phyloP scores from a whole-genome alignment of 2,888 invertebrate species.

The Biston betularia region DNA sequence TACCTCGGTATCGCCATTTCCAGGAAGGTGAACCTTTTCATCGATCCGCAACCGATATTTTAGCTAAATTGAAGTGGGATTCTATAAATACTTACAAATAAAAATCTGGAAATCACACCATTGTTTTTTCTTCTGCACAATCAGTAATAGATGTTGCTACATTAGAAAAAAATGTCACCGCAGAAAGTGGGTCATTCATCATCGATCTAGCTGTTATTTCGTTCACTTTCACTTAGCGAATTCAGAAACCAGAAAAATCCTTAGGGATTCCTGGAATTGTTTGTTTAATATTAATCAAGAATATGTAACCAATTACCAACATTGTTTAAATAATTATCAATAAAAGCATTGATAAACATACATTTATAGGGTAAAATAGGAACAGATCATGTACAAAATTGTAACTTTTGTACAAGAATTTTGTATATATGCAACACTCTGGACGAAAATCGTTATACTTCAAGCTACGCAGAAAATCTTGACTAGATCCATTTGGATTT shows the following conservation, averaged over 20 bases:
- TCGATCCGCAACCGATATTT: slow-evolving; percentile 68
- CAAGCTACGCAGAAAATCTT: neutral
- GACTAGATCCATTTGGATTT: no score
- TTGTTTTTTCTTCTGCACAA: slow-evolving; percentile 86
- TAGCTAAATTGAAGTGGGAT: slow-evolving; percentile 76
- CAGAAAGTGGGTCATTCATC: slow-evolving; percentile 72
- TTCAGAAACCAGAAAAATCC: neutral
- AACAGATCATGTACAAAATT: neutral
- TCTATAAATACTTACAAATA: slow-evolving; percentile 87
- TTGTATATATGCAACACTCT: neutral
- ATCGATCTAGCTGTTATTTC: slow-evolving; percentile 54
- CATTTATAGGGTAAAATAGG: neutral
- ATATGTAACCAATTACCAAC: neutral
- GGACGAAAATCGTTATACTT: neutral
- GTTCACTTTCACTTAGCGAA: slow-evolving; percentile 52
- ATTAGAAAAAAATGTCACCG: slow-evolving; percentile 59
- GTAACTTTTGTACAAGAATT: neutral
- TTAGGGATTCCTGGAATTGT: no score
- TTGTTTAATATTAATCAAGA: neutral
- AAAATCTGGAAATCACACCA: slow-evolving; percentile 86
- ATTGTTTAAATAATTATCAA: neutral
- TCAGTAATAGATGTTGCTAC: slow-evolving; percentile 79
- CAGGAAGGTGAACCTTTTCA: slow-evolving; percentile 60
- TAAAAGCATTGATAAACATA: neutral
- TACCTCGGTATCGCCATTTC: slow-evolving; percentile 69